Percentiles rank a stretch among this genome's conserved stretches.
phyloP scores from a whole-genome alignment of 2,797 vertebrate genomes.

The Fistularia tabacaria region DNA sequence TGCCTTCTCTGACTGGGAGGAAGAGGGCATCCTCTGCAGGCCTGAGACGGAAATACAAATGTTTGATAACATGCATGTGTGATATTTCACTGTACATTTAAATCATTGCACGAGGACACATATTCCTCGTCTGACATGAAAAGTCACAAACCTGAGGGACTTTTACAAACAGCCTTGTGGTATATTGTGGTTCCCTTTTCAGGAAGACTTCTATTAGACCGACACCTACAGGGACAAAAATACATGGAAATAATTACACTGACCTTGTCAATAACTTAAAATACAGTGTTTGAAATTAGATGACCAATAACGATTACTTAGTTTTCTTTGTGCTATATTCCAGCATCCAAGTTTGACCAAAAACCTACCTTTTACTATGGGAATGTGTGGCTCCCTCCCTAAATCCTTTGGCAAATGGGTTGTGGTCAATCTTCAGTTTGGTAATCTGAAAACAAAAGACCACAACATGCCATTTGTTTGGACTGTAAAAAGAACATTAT shows the following conservation, averaged over 20 bases:
- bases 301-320: too few species aligned
- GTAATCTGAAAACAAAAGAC: conserved; percentile 66
- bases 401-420: conserved; percentile 86
- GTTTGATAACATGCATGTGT: background rate
- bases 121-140: background rate
- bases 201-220: conserved; percentile 35
- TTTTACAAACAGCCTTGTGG: conserved; percentile 7
- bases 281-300: too few species aligned
- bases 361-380: conserved; percentile 53
- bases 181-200: conserved; percentile 38
- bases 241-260: background rate
- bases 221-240: conserved; percentile 33
- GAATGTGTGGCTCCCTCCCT: conserved; percentile 77
- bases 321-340: too few species aligned
- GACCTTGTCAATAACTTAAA: too few species aligned
- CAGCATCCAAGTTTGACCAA: too few species aligned
- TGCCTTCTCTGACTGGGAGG: conserved; percentile 35
- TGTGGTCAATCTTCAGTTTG: conserved; percentile 86
- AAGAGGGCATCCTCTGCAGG: conserved; percentile 63
- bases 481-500: too few species aligned
- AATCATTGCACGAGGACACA: too few species aligned
- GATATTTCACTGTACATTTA: too few species aligned
- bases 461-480: too few species aligned
- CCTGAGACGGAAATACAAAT: conserved; percentile 53
- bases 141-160: conserved; percentile 33